Conservation (phyloP, 2,113 vertebrate species). For the Serinus canaria region DNA sequence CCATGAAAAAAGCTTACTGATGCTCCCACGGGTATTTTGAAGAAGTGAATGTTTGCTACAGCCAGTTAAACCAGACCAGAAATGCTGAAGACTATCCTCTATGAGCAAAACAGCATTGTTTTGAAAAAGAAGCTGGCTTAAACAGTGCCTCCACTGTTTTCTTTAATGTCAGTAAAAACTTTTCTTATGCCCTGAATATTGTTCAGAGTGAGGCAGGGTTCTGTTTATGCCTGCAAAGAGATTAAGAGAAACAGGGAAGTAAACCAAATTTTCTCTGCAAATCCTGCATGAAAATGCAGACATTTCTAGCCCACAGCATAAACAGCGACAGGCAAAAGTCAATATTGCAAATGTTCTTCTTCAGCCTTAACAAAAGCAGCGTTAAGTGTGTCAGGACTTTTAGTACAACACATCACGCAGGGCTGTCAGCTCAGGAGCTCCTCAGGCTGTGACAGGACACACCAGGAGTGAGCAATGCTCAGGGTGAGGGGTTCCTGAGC, state of each 20-base stretch:
- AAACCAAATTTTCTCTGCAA: background rate
- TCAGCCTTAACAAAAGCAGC: background rate
- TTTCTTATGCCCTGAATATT: background rate
- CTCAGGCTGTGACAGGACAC: background rate
- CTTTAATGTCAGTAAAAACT: background rate
- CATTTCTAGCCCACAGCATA: background rate
- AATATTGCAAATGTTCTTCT: background rate
- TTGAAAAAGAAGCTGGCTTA: background rate
- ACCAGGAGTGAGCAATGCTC: background rate
- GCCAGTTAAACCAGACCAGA: background rate
- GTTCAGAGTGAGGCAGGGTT: background rate
- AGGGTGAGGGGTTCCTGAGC: rapidly evolving
- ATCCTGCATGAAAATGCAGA: background rate
- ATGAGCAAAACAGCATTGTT: background rate
- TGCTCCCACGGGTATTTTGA: background rate
- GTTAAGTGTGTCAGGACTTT: background rate
- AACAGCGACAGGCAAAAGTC: background rate
- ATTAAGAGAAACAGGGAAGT: background rate
- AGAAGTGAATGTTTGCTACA: background rate
- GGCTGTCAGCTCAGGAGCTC: background rate
- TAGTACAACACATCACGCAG: background rate
- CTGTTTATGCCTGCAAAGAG: background rate
- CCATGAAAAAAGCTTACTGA: background rate
- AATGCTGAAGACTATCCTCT: background rate
- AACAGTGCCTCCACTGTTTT: background rate